Evolutionary conservation across 2,797 vertebrate genomes (phyloP).

Genomic region (Neosilurus mollespiculum): DNA sequence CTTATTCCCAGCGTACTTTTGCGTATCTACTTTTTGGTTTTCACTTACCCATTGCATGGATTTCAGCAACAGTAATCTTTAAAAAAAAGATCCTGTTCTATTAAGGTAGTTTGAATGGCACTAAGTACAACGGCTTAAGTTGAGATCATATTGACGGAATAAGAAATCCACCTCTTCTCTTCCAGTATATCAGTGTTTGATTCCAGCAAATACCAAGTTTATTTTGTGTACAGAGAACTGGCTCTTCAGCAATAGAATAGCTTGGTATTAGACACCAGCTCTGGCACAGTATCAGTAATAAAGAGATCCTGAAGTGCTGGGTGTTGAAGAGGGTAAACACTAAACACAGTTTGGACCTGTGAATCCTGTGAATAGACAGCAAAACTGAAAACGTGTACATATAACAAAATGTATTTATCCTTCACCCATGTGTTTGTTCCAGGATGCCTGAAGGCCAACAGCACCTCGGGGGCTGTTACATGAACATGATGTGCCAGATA

Average conservation of each 20-base stretch:
- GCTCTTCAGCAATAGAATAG: not conserved
- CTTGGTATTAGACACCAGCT: not conserved
- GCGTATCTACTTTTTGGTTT: not conserved
- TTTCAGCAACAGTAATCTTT: not conserved
- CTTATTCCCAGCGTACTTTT: not conserved
- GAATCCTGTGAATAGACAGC: not conserved
- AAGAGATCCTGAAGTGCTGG: not conserved
- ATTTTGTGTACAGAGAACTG: not conserved
- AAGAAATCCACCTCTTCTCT: not conserved
- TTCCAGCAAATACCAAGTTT: not conserved
- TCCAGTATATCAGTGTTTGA: not conserved
- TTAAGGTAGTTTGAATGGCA: not conserved
- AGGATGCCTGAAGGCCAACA: conserved; percentile 92
- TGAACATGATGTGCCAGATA: conserved; percentile 90
- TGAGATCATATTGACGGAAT: not conserved
- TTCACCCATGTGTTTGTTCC: not conserved
- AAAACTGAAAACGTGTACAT: not conserved
- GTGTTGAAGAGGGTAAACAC: not conserved
- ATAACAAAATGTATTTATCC: not conserved
- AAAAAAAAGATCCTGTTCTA: not conserved
- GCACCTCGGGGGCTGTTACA: conserved; percentile 86
- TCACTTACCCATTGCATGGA: no score
- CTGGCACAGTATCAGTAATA: not conserved
- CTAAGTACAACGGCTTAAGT: not conserved
- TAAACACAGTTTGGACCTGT: not conserved